Evolutionary conservation across 2,113 vertebrate genomes (phyloP).

Genomic region (Mormyrus lacerda): DNA sequence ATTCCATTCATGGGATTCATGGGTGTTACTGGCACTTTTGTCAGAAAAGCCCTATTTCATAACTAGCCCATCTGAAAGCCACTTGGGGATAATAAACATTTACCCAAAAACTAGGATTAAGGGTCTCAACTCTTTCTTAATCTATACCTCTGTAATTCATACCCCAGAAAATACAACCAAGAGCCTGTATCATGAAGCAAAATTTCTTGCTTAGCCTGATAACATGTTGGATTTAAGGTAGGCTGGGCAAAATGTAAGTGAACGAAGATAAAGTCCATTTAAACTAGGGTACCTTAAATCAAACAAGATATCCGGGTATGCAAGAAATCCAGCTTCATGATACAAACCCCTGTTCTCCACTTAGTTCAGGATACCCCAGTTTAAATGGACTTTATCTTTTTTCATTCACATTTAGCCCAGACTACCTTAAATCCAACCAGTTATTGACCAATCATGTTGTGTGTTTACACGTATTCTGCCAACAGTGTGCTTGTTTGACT

Average conservation of each 20-base stretch:
- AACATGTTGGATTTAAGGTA: not conserved
- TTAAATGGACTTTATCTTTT: not conserved
- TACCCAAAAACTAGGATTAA: not conserved
- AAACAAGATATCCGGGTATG: not conserved
- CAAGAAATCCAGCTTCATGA: not conserved
- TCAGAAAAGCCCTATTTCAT: not conserved
- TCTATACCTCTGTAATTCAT: not conserved
- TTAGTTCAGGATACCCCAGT: not conserved
- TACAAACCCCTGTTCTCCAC: not conserved
- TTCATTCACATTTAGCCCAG: not conserved
- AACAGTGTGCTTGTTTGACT: not conserved
- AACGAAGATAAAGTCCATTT: not conserved
- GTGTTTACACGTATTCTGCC: not conserved
- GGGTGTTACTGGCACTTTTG: not conserved
- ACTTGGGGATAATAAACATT: not conserved
- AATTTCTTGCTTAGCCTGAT: not conserved
- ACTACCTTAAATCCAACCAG: not conserved
- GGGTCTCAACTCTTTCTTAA: not conserved
- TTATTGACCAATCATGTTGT: not conserved
- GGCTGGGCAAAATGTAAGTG: not conserved
- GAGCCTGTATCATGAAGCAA: not conserved
- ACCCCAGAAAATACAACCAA: not conserved
- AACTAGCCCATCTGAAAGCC: not conserved
- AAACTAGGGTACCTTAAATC: too few species aligned
- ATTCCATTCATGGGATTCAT: not conserved